Evolutionary conservation across 2,888 invertebrate species (phyloP).

Genomic region (Folsomia candida): DNA sequence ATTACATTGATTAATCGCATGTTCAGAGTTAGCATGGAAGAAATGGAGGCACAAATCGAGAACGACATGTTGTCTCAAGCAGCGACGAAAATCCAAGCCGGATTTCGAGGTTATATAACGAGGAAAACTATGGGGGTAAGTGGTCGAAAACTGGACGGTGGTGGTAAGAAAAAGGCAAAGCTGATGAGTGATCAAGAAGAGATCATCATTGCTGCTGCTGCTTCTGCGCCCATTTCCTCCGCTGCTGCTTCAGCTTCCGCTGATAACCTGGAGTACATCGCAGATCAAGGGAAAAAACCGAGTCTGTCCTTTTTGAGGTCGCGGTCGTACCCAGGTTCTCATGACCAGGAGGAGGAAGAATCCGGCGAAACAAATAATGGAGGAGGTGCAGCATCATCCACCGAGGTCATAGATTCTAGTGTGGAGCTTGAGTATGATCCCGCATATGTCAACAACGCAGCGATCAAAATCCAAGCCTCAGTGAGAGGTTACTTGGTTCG

Average conservation of each 20-base stretch:
- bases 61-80: conserved; percentile 36
- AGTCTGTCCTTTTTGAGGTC: conserved; percentile 22
- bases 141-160: too few relatives aligned
- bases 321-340: conserved; percentile 31
- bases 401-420: neutral
- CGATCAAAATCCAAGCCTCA: conserved; percentile 43
- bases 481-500: conserved; percentile 42
- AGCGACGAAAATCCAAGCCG: conserved; percentile 37
- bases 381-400: neutral
- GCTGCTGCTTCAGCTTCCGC: conserved; percentile 4
- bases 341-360: conserved; percentile 10
- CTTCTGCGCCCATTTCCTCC: neutral
- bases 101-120: conserved; percentile 38
- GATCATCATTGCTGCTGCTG: neutral
- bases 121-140: conserved; percentile 37
- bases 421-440: conserved; percentile 40
- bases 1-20: too few relatives aligned
- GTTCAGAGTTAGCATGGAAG: conserved; percentile 36
- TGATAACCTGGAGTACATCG: neutral
- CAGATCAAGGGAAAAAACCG: neutral
- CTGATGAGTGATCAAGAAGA: neutral
- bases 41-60: conserved; percentile 43
- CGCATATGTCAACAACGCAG: conserved; percentile 40
- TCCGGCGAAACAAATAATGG: too few relatives aligned
- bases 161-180: neutral